Percentiles rank a stretch among this genome's conserved stretches.
phyloP scores from a whole-genome alignment of 2,113 vertebrate genomes.

The Columba livia region DNA sequence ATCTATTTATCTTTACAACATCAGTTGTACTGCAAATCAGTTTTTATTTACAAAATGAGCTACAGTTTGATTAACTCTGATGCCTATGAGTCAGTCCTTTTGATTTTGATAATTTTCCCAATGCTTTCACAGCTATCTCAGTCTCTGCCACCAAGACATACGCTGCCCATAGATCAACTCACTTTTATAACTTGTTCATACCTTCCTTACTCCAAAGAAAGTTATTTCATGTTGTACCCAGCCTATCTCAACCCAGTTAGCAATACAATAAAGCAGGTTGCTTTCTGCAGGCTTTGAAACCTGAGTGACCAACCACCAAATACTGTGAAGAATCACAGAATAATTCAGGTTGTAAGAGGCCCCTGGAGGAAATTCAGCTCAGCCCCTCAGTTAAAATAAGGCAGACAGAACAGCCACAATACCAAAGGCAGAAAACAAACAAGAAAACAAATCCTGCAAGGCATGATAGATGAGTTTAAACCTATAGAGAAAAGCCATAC shows the following conservation, averaged over 20 bases:
- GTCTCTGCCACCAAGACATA: not conserved
- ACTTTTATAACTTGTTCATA: not conserved
- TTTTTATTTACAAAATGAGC: not conserved
- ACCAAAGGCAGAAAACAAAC: not conserved
- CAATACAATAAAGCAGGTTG: not conserved
- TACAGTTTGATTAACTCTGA: not conserved
- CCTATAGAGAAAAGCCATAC: not conserved
- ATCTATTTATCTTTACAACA: not conserved
- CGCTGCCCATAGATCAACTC: not conserved
- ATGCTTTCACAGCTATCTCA: not conserved
- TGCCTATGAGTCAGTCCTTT: not conserved
- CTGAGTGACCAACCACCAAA: not conserved
- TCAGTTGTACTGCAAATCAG: not conserved
- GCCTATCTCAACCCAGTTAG: not conserved
- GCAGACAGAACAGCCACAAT: not conserved
- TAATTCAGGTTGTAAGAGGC: not conserved
- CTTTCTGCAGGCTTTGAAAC: not conserved
- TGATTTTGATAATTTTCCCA: not conserved
- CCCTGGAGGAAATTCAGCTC: not conserved
- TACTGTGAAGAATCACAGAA: not conserved
- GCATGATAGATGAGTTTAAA: accelerated
- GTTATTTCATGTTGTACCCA: not conserved
- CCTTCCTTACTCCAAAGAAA: not conserved
- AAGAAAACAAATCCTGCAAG: not conserved
- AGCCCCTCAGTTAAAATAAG: not conserved